Evolutionary conservation across 2,113 vertebrate species (phyloP).

Genomic region (Zosterops borbonicus): DNA sequence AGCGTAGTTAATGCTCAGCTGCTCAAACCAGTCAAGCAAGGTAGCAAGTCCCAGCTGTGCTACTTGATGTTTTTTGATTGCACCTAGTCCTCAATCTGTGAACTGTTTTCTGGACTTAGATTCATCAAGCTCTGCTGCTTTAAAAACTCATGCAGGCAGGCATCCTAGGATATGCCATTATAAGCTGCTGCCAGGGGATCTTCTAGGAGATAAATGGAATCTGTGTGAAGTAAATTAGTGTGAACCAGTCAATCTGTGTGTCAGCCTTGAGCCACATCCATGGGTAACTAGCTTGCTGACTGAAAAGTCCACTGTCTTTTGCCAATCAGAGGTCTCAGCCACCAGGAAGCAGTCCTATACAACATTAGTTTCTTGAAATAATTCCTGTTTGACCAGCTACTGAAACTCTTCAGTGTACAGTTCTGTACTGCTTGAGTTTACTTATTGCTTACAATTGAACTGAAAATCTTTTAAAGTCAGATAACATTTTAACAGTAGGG

Average conservation of each 20-base stretch:
- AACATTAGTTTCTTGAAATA: constrained; percentile 37
- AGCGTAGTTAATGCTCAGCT: constrained; percentile 74
- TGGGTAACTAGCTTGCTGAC: constrained; percentile 76
- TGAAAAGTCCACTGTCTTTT: constrained; percentile 69
- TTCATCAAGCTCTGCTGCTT: constrained; percentile 78
- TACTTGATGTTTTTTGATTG: constrained; percentile 77
- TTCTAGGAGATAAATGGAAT: constrained; percentile 84
- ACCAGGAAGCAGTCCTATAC: constrained; percentile 60
- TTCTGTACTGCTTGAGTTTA: constrained; percentile 31
- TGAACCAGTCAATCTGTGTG: constrained; percentile 84
- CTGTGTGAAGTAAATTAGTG: constrained; percentile 86
- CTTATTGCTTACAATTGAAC: constrained; percentile 47
- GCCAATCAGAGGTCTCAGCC: constrained; percentile 61
- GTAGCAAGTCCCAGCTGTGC: constrained; percentile 77
- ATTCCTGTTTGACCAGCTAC: constrained; percentile 52
- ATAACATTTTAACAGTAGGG: constrained; percentile 56
- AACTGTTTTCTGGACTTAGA: constrained; percentile 77
- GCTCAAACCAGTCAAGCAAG: constrained; percentile 73
- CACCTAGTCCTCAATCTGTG: constrained; percentile 76
- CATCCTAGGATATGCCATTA: constrained; percentile 82
- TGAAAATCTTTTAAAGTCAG: constrained; percentile 57
- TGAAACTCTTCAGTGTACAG: constrained; percentile 8
- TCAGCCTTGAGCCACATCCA: constrained; percentile 79
- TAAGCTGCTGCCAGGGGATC: constrained; percentile 82
- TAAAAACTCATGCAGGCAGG: constrained; percentile 76